Conservation (phyloP, 2,888 invertebrate species). For the Parnassius mnemosyne region DNA sequence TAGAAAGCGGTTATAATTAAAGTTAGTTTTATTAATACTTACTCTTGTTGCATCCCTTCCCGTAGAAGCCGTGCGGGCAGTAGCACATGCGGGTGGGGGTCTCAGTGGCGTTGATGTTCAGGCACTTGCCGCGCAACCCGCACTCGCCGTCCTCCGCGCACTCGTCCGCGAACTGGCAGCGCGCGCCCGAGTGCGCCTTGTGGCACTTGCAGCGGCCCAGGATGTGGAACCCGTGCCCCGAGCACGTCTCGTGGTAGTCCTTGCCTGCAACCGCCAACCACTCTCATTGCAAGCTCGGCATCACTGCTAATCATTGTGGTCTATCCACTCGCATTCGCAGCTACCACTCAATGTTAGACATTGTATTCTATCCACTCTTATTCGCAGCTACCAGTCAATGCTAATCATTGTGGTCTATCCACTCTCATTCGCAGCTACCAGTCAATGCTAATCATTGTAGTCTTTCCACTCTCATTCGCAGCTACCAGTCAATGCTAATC, state of each 20-base stretch:
- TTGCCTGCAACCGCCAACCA: slow-evolving; percentile 72
- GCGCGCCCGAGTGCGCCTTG: slow-evolving; percentile 88
- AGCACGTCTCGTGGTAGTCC: slow-evolving; percentile 90
- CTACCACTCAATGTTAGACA: no score
- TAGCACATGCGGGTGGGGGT: slow-evolving; percentile 92
- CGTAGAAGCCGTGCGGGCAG: slow-evolving; percentile 94
- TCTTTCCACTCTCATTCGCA: no score
- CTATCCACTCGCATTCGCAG: no score
- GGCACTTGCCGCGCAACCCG: slow-evolving; percentile 91
- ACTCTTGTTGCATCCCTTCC: slow-evolving; percentile 91
- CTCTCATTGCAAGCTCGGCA: no score
- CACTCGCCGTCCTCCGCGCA: slow-evolving; percentile 93
- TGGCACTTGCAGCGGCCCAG: slow-evolving; percentile 90
- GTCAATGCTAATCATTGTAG: no score
- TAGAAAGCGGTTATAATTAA: no score
- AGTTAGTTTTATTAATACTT: slow-evolving; percentile 47
- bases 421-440: no score
- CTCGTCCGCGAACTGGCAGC: slow-evolving; percentile 94
- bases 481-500: no score
- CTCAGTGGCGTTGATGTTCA: slow-evolving; percentile 89
- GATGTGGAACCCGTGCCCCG: slow-evolving; percentile 90
- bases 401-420: no score
- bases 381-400: no score
- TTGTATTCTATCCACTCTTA: no score
- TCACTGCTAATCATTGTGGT: no score